Evolutionary conservation across 1,140 invertebrate genomes (phyloP).

Genomic region (Oryctes rhinoceros): DNA sequence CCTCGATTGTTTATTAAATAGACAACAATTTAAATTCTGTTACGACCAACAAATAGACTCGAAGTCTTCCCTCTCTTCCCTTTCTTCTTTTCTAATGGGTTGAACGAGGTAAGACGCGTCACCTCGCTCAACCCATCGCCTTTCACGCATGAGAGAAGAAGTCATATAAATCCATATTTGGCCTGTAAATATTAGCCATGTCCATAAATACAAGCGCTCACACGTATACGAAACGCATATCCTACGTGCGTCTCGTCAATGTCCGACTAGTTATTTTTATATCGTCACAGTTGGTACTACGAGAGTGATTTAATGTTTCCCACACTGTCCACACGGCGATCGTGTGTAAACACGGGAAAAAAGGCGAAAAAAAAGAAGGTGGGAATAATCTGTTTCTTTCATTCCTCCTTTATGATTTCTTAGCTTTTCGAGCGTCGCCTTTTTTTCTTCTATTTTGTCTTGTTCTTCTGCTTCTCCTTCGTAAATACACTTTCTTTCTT

Average conservation of each 20-base stretch:
- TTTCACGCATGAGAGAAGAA: slow-evolving; percentile 7
- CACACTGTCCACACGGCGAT: slow-evolving; percentile 26
- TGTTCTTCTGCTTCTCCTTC: background rate
- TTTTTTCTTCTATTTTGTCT: background rate
- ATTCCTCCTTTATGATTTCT: slow-evolving; percentile 8
- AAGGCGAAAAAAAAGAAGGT: slow-evolving; percentile 17
- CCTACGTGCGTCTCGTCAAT: slow-evolving; percentile 31
- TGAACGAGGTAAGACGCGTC: background rate
- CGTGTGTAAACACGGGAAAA: slow-evolving; percentile 27
- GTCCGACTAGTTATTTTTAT: slow-evolving; percentile 36
- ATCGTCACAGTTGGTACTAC: slow-evolving; percentile 25
- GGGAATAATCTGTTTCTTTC: slow-evolving; percentile 31
- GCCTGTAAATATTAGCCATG: slow-evolving; percentile 27
- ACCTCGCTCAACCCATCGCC: slow-evolving; percentile 9
- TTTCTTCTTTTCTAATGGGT: background rate
- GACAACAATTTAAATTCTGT: background rate
- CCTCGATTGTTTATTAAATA: too few relatives aligned
- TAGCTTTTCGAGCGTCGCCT: background rate
- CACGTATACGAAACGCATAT: slow-evolving; percentile 2
- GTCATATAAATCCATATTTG: slow-evolving; percentile 36
- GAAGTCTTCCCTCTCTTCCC: background rate
- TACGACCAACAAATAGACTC: background rate
- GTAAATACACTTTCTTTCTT: slow-evolving; percentile 10
- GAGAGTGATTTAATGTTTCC: slow-evolving; percentile 33
- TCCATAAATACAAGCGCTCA: slow-evolving; percentile 22